Evolutionary conservation across 2,113 vertebrate genomes (phyloP), one percentile per base, ranked within the genome.

Genomic region (Motacilla alba): DNA sequence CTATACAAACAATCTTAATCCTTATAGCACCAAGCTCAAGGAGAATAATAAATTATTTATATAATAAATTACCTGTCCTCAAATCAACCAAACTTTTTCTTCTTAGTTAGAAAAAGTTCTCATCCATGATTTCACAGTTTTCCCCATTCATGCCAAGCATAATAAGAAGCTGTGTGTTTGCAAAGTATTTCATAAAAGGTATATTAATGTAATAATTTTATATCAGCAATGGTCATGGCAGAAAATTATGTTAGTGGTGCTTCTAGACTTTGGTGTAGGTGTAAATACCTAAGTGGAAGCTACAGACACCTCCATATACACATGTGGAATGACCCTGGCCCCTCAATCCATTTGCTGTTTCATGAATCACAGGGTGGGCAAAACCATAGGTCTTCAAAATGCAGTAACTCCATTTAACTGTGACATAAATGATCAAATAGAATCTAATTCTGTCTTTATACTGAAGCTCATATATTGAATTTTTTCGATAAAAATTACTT

Each of bases 341-440:
- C 30, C 26, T 53, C 17, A 30, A 19, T 5, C 6, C 47, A 18
- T 39, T 24, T 66, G 30, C 41, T 74, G 17, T 30, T 78, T 60
- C n/a, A 31, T 3, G 6, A 18, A 31, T 3, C 35, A 24, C 0
- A 39, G 0, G 0, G 3, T 53, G 23, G 8, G 10, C 2, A 82
- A 59, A 84, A 77, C 30, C 44, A n/a, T 0, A 69, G 8, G 7
- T 24, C 53, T 15, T 67, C 12, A 30, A 86, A 53, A 53, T 7
- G 44, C 4, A 26, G 3, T 21, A 37, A 49, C 31, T 77, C 37
- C n/a, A 28, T 22, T 47, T 62, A 59, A 89, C 39, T 35, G 62
- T 9, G 15, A 80, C 2, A 2, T 16, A 76, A 53, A 41, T 4
- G 2, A 88, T 17, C 18, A 79, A 63, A 81, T 0, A 55, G 19